These are phyloP conservation scores for pig (Sus scrofa) DNA, from an alignment of 2,113 vertebrate genomes.

Conservation along the genomic window DNA sequence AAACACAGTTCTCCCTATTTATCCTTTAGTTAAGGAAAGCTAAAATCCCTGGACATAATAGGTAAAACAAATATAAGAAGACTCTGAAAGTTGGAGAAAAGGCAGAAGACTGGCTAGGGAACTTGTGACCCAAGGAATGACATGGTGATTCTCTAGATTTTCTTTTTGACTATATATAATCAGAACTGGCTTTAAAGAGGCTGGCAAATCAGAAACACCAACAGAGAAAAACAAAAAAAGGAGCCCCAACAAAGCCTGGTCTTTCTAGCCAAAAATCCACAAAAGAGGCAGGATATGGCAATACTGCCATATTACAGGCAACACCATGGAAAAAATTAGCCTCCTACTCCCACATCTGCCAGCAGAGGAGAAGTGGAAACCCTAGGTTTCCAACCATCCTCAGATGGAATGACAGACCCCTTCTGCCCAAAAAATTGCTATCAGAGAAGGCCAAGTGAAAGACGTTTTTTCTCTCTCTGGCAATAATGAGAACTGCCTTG, in stretches of 20 bases:
- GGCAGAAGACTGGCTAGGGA: neutral
- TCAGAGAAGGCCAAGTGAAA: neutral
- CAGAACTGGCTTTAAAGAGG: neutral
- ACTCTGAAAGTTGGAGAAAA: neutral
- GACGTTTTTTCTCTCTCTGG: neutral
- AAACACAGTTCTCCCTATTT: neutral
- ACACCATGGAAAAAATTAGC: neutral
- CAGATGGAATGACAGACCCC: neutral
- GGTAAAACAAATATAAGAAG: neutral
- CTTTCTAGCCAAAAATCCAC: neutral
- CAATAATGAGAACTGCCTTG: neutral
- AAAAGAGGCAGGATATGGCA: neutral
- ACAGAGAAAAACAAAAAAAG: neutral
- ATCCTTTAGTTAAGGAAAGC: neutral
- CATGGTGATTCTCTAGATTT: neutral
- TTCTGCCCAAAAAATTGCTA: neutral
- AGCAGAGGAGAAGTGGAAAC: neutral
- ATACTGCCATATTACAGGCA: neutral
- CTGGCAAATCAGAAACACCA: neutral
- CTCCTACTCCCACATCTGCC: rapidly evolving
- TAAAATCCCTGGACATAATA: neutral
- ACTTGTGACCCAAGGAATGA: neutral
- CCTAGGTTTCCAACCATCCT: neutral
- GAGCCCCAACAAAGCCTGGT: neutral
- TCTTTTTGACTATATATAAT: neutral